Percentiles rank a stretch among this genome's conserved stretches.
These are phyloP conservation scores for Apostichopus leukothele DNA, from an alignment of 53 echinoderm and acorn worm genomes.

Conservation along the genomic window DNA sequence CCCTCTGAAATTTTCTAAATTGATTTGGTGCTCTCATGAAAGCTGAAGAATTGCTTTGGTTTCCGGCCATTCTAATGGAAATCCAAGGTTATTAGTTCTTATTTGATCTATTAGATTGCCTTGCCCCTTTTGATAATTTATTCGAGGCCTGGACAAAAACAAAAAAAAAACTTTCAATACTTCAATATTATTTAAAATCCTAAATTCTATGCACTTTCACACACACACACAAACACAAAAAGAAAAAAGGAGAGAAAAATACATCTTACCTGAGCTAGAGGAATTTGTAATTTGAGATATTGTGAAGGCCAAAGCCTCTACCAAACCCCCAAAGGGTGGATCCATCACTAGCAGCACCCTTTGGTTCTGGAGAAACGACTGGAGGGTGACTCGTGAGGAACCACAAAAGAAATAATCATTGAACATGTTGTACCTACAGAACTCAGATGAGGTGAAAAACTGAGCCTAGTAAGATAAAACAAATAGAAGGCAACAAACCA, in stretches of 20 bases:
- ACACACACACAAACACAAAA: too few relatives aligned
- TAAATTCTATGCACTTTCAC: too few relatives aligned
- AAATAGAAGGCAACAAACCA: background rate
- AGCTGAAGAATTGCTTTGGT: too few relatives aligned
- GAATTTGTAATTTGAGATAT: slow-evolving; percentile 65
- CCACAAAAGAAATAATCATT: slow-evolving; percentile 92
- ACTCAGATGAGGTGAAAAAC: slow-evolving; percentile 76
- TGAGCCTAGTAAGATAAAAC: slow-evolving; percentile 64
- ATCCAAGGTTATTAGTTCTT: too few relatives aligned
- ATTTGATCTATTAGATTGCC: too few relatives aligned
- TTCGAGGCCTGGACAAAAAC: too few relatives aligned
- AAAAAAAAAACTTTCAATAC: too few relatives aligned
- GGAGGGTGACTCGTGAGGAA: slow-evolving; percentile 48
- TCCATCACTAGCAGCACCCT: slow-evolving; percentile 87
- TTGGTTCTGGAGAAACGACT: slow-evolving; percentile 63
- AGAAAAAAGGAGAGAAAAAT: background rate
- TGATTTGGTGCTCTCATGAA: too few relatives aligned
- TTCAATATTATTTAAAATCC: too few relatives aligned
- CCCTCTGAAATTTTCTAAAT: too few relatives aligned
- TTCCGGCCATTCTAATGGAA: too few relatives aligned
- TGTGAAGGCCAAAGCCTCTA: slow-evolving; percentile 70
- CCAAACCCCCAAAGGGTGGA: slow-evolving; percentile 95
- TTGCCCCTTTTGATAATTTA: too few relatives aligned
- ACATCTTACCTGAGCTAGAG: slow-evolving; percentile 27
- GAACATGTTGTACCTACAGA: slow-evolving; percentile 98